Conservation (phyloP, 53 echinoderm and acorn worm genomes). For the Echinometra lucunter region DNA sequence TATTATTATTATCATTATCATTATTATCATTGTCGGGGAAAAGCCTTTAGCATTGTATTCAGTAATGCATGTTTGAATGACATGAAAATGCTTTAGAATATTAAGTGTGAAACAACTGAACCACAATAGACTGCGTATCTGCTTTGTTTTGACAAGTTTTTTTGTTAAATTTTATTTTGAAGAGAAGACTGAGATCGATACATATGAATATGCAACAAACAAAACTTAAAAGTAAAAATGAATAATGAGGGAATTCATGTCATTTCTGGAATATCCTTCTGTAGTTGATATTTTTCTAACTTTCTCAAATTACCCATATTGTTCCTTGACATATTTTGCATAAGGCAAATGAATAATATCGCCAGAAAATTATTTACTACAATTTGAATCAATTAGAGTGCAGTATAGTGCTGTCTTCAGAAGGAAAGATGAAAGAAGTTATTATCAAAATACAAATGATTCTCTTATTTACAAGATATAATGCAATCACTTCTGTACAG, state of each 20-base stretch:
- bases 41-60: no score
- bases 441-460: slow-evolving; percentile 17
- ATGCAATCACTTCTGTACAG: neutral
- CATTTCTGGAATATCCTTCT: neutral
- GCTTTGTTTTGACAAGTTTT: neutral
- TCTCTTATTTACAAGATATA: neutral
- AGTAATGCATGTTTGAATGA: no score
- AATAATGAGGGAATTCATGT: neutral
- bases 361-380: neutral
- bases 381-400: neutral
- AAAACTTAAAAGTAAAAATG: neutral
- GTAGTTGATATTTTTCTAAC: neutral
- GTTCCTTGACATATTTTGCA: neutral
- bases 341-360: neutral
- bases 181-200: neutral
- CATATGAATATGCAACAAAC: neutral
- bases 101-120: no score
- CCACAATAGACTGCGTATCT: neutral
- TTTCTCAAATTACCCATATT: neutral
- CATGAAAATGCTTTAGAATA: no score
- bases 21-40: no score
- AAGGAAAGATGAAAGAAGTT: neutral
- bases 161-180: neutral
- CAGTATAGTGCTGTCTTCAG: neutral
- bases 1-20: no score